Evolutionary conservation across 2,797 vertebrate species (phyloP), one percentile per base, ranked within the genome.

Genomic region (Salarias fasciatus): DNA sequence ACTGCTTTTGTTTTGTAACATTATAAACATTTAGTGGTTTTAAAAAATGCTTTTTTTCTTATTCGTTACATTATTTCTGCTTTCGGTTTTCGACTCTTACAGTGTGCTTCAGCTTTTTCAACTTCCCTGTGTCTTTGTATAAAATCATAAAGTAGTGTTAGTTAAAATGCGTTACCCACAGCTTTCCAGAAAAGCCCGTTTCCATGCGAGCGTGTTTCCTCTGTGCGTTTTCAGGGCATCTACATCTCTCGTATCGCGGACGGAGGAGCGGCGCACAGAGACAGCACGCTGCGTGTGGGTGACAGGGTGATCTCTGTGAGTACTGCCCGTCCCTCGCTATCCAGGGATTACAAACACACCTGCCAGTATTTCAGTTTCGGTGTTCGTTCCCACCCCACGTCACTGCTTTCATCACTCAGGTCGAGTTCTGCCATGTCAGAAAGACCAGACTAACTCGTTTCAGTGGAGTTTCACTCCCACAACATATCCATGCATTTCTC

Each of bases 191-290:
- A 35, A 35, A 9, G 6, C 33, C 35, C 35, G 6, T 35, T 9
- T 1, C 35, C 6, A 6, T 1, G 33, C 35, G 35, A 35, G 6
- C 35, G 6, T 35, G 33, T 35, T 9, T 35, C 33, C 35, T 35
- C 33, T 35, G 6, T 9, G 33, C 63, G 5, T 55, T 50, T 78
- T 59, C 35, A 97, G 95, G 95, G 95, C 11, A 99, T 99, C 88
- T 99, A 97, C 84, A 95, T 99, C 77, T 99, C 98, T 0, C 94
- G 98, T 9, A 97, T 99, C 0, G 97, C 96, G 0, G 98, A 99
- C 58, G 98, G 98, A 0, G 98, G 98, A 0, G 95, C 96, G 0
- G 98, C 98, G 5, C 94, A 97, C 81, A 89, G 95, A 68, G 98
- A 98, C 40, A 94, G 95, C 75, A 95, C 93, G 1, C 92, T 99